Percentiles rank a stretch among this genome's conserved stretches.
Evolutionary conservation across 2,797 vertebrate genomes (phyloP).

Genomic region (Lagocephalus sceleratus): DNA sequence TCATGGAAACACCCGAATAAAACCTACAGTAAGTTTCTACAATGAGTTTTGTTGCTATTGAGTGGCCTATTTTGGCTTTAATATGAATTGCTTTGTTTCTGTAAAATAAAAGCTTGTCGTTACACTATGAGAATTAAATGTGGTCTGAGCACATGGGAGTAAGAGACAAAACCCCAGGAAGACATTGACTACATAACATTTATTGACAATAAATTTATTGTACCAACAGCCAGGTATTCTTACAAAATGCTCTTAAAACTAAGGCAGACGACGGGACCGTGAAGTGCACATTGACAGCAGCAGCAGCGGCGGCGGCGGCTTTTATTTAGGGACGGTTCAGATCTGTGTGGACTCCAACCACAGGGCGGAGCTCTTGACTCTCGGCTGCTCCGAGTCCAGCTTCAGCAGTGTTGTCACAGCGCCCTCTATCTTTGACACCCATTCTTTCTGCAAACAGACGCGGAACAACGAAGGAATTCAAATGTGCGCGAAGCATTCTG

Average conservation of each 20-base stretch:
- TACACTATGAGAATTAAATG: too few relatives aligned
- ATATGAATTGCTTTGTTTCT: too few relatives aligned
- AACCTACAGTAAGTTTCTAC: constrained; percentile 81
- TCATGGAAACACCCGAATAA: constrained; percentile 84
- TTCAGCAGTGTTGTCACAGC: constrained; percentile 75
- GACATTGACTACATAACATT: constrained; percentile 26
- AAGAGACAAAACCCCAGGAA: not conserved
- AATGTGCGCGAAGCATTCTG: not conserved
- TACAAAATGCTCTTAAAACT: constrained; percentile 49
- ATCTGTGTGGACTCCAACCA: constrained; percentile 86
- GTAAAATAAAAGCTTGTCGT: too few relatives aligned
- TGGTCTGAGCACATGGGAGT: too few relatives aligned
- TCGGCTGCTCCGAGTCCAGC: constrained; percentile 71
- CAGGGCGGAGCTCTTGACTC: constrained; percentile 57
- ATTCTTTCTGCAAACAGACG: constrained; percentile 78
- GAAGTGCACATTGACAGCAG: constrained; percentile 35
- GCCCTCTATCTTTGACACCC: constrained; percentile 84
- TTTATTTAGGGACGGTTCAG: constrained; percentile 49
- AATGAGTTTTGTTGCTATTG: constrained; percentile 13
- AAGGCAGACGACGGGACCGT: constrained; percentile 11
- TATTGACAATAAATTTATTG: constrained; percentile 54
- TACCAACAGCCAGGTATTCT: constrained; percentile 35
- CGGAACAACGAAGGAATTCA: not conserved
- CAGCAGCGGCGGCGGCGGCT: too few relatives aligned
- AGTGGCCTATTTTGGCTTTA: not conserved